These are phyloP conservation scores for Chlorops oryzae DNA, from an alignment of 1,140 invertebrate species.

Conservation along the genomic window DNA sequence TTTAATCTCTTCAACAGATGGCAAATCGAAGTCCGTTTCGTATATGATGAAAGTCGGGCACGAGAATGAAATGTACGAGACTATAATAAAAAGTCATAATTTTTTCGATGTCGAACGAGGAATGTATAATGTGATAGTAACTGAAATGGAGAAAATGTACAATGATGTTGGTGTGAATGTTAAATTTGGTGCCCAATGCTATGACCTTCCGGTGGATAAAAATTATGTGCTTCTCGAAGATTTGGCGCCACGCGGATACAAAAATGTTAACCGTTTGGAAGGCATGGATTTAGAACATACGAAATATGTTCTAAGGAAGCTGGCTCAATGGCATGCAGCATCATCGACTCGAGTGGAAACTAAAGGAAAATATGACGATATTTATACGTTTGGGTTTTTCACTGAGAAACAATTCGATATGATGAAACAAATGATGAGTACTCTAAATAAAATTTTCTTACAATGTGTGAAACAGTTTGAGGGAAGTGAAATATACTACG, in stretches of 20 bases:
- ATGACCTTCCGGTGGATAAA: slow-evolving; percentile 20
- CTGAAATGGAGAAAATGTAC: slow-evolving; percentile 32
- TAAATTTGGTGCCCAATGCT: slow-evolving; percentile 24
- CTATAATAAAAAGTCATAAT: slow-evolving; percentile 25
- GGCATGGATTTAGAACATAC: slow-evolving; percentile 51
- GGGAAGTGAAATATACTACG: neutral
- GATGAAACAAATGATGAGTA: slow-evolving; percentile 2
- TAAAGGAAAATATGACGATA: slow-evolving; percentile 17
- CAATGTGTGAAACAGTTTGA: neutral
- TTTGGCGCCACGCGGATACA: slow-evolving; percentile 49
- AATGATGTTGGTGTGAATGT: slow-evolving; percentile 29
- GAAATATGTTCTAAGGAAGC: slow-evolving; percentile 48
- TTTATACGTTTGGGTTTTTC: slow-evolving; percentile 1
- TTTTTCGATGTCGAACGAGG: slow-evolving; percentile 26
- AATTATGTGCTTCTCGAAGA: slow-evolving; percentile 50
- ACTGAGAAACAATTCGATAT: slow-evolving; percentile 3
- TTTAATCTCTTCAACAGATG: slow-evolving; percentile 19
- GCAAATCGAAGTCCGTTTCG: slow-evolving; percentile 16
- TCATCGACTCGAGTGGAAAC: slow-evolving; percentile 23
- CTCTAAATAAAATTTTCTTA: neutral
- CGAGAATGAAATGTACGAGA: slow-evolving; percentile 21
- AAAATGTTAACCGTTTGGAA: slow-evolving; percentile 51
- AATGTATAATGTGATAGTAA: slow-evolving; percentile 24
- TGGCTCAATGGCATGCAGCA: slow-evolving; percentile 54
- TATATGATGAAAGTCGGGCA: slow-evolving; percentile 32